Conservation (phyloP, 1,140 invertebrate species). For the Euura lappo region DNA sequence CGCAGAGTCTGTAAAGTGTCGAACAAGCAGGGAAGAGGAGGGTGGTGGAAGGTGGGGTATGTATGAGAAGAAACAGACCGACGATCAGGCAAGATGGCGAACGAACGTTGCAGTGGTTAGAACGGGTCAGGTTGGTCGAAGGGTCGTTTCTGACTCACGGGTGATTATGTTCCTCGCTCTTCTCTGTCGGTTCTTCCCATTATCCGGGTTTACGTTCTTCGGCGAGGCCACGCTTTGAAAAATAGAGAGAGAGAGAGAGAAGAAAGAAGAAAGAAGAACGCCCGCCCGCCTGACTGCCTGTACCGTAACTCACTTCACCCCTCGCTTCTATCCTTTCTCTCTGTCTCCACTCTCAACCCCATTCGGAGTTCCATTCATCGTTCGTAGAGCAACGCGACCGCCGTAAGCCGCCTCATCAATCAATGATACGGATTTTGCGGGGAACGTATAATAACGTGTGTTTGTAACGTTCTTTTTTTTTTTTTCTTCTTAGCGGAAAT, state of each 20-base stretch:
- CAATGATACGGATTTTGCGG: background rate
- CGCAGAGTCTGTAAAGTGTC: background rate
- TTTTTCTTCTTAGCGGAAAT: too few species aligned
- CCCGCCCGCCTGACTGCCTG: too few species aligned
- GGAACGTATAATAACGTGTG: too few species aligned
- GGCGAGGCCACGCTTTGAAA: too few species aligned
- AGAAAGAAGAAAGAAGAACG: too few species aligned
- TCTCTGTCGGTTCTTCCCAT: background rate
- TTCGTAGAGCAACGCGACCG: background rate
- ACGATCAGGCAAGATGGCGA: background rate
- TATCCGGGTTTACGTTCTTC: too few species aligned
- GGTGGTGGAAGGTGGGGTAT: too few species aligned
- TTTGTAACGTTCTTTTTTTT: too few species aligned
- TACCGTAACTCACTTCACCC: too few species aligned
- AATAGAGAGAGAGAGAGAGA: too few species aligned
- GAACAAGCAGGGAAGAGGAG: background rate
- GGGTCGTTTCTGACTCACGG: background rate
- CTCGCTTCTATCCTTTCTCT: too few species aligned
- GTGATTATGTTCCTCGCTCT: background rate
- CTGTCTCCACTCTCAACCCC: too few species aligned
- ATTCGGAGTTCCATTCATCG: background rate
- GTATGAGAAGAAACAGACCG: background rate
- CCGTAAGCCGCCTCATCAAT: background rate
- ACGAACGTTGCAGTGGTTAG: background rate
- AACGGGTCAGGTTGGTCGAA: background rate